Evolutionary conservation across 2,113 vertebrate species (phyloP).

Genomic region (Ahaetulla prasina): DNA sequence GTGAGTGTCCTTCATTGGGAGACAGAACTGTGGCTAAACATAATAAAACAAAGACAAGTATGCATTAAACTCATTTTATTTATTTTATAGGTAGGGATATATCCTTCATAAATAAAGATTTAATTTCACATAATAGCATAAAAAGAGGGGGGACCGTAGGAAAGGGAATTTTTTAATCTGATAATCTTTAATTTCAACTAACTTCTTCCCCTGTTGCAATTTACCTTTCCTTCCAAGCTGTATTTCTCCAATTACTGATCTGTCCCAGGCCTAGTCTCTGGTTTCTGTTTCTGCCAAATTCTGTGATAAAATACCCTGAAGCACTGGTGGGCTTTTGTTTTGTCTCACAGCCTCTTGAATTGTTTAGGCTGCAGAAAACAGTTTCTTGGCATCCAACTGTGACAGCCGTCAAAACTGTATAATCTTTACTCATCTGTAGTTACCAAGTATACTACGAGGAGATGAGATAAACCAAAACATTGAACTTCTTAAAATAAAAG

Average conservation of each 20-base stretch:
- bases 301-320: constrained; percentile 12
- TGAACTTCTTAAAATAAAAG: background rate
- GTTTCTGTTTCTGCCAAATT: constrained; percentile 27
- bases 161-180: background rate
- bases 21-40: background rate
- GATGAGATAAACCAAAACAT: constrained; percentile 15
- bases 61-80: background rate
- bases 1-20: background rate
- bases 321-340: background rate
- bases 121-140: background rate
- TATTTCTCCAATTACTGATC: constrained; percentile 22
- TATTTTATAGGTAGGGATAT: constrained; percentile 5
- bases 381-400: constrained; percentile 19
- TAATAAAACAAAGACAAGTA: background rate
- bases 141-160: background rate
- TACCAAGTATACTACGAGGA: constrained; percentile 22
- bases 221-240: background rate
- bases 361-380: constrained; percentile 30
- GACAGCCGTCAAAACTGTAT: constrained; percentile 32
- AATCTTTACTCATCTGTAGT: constrained; percentile 36
- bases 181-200: constrained; percentile 9
- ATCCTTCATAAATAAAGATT: background rate
- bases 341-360: background rate
- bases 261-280: background rate
- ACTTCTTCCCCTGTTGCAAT: background rate